Evolutionary conservation across 2,888 invertebrate species (phyloP), one percentile per base, ranked within the genome.

Genomic region (Lasioglossum figueresi): DNA sequence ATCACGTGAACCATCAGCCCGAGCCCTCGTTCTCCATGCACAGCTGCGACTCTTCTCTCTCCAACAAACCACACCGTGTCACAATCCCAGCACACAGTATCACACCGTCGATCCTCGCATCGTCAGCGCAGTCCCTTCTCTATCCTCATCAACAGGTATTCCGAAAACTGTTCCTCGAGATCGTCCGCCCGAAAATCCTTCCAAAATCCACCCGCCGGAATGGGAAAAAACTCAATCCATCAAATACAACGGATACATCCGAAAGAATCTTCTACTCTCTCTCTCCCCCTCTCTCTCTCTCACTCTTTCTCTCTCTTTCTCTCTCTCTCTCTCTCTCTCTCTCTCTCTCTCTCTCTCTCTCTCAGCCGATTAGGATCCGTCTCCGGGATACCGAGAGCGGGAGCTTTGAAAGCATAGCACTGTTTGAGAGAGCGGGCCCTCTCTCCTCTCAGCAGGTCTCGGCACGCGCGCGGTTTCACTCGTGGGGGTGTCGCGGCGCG

Each of bases 401-500:
- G 73, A 83, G 79, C 77, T 80, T 92, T 85, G 89, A 88, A 89
- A 91, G 88, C 87, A 89, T 89, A 88, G 70, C 91, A 93, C 91
- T 91, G 90, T 90, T 85, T 85, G 63, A 63, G 63, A 63, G 63
- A 63, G 84, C 88, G 84, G 82, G 77, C 72, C 79, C 81, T 83
- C 85, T 89, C 40, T 86, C 79, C 76, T 83, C 72, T 80, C 76
- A 82, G 84, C 76, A 82, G 82, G 79, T 81, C 82, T 81, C 76
- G 84, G 80, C 85, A 88, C 92, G 93, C 93, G 93, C 93, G 93
- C 93, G 93, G 90, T 93, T 93, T 90, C 91, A 89, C 94, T 93
- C 93, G 93, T 93, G 91, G 91, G 93, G 93, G 93, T 94, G 94
- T 94, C 94, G 95, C 94, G 94, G 92, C 93, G 94, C 94, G 94